Evolutionary conservation across 2,888 invertebrate species (phyloP).

Genomic region (Fragum sueziense): DNA sequence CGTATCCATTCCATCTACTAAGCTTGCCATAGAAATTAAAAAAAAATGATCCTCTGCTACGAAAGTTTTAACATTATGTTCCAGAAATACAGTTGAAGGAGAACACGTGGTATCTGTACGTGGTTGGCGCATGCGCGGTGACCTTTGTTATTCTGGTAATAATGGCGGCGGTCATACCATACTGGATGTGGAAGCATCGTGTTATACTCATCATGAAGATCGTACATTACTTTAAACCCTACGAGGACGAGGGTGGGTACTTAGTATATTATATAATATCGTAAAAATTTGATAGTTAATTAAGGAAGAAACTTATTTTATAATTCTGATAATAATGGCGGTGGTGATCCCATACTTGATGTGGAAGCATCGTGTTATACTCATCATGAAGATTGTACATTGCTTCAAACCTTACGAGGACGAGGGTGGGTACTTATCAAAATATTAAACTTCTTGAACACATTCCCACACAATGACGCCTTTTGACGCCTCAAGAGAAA

Average conservation of each 20-base stretch:
- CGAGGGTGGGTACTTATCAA: constrained; percentile 69
- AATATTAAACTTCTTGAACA: too few species aligned
- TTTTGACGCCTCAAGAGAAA: too few species aligned
- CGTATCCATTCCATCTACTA: too few species aligned
- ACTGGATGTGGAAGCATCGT: constrained; percentile 69
- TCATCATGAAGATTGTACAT: constrained; percentile 71
- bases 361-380: constrained; percentile 69
- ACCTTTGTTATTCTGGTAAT: constrained; percentile 44
- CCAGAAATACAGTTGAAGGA: constrained; percentile 45
- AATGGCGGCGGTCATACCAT: constrained; percentile 57
- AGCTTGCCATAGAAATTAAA: too few species aligned
- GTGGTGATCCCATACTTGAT: constrained; percentile 64
- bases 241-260: constrained; percentile 69
- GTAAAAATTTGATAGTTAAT: too few species aligned
- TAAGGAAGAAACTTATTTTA: too few species aligned
- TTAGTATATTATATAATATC: too few species aligned
- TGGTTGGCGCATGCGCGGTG: constrained; percentile 57
- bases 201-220: constrained; percentile 71
- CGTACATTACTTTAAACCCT: constrained; percentile 70
- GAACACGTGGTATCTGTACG: constrained; percentile 58
- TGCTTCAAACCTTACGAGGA: constrained; percentile 73
- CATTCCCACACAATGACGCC: too few species aligned
- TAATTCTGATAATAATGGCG: constrained; percentile 40
- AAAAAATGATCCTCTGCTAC: too few species aligned
- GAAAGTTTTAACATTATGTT: neutral